Evolutionary conservation across 2,797 vertebrate species (phyloP).

Genomic region (Lates japonicus): DNA sequence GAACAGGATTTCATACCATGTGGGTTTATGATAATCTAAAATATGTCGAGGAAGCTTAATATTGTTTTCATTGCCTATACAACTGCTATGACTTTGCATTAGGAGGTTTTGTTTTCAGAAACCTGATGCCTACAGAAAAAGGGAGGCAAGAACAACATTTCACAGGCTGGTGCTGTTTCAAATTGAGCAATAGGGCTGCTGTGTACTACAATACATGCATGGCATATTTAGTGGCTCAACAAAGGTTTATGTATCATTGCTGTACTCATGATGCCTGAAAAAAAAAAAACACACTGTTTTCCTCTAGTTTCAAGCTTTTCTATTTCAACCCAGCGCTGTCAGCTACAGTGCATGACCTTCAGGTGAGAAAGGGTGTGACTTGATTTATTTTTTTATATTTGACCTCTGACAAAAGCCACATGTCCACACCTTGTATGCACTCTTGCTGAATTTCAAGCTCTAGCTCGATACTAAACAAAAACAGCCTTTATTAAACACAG

Average conservation of each 20-base stretch:
- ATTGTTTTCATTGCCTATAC: conserved; percentile 51
- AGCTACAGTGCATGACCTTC: conserved; percentile 6
- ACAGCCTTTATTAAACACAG: background rate
- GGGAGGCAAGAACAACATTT: background rate
- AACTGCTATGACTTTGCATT: conserved; percentile 40
- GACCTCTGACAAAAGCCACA: conserved; percentile 10
- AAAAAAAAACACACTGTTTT: background rate
- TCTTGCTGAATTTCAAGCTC: background rate
- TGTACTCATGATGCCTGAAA: background rate
- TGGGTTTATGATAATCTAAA: conserved; percentile 64
- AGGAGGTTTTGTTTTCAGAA: conserved; percentile 34
- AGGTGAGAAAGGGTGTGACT: background rate
- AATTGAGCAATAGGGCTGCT: conserved; percentile 22
- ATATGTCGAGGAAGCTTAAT: conserved; percentile 52
- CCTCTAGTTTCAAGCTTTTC: conserved; percentile 8
- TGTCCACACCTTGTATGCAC: background rate
- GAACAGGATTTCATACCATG: conserved; percentile 50
- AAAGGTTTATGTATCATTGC: conserved; percentile 11
- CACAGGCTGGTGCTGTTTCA: conserved; percentile 21
- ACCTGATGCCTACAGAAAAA: conserved; percentile 25
- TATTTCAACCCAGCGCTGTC: background rate
- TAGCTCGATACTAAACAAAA: conserved; percentile 10
- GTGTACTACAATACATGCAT: background rate
- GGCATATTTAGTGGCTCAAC: conserved; percentile 16
- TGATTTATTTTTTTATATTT: conserved; percentile 27